These are phyloP conservation scores for Ispidina lecontei DNA, from an alignment of 2,797 vertebrate genomes.

Conservation along the genomic window DNA sequence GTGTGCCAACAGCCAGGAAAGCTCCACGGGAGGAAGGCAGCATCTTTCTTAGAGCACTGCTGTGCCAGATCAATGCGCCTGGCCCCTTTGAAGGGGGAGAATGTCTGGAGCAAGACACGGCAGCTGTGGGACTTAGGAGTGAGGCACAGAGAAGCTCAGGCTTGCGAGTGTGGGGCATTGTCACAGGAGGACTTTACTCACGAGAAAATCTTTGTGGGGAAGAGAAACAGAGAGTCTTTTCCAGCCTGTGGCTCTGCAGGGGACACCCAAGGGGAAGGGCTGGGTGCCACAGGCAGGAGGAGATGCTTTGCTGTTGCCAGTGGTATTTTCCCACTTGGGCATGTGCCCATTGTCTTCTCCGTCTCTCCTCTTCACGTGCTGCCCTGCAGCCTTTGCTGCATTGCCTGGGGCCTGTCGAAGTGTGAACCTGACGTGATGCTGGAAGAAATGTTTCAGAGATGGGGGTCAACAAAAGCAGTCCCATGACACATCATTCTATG, in stretches of 20 bases:
- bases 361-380: fast-evolving
- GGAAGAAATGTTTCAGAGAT: background rate
- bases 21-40: background rate
- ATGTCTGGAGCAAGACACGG: background rate
- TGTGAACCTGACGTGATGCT: fast-evolving
- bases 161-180: fast-evolving
- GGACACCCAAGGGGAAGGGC: background rate
- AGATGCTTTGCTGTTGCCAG: background rate
- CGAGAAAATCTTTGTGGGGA: fast-evolving
- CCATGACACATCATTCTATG: fast-evolving
- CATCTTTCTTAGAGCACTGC: background rate
- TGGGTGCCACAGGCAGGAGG: fast-evolving
- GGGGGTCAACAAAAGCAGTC: background rate
- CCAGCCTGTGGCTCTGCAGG: background rate
- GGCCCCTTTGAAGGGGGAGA: background rate
- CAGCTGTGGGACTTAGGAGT: fast-evolving
- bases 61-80: fast-evolving
- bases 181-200: background rate
- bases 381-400: background rate
- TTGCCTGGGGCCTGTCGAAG: background rate
- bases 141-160: background rate
- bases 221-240: background rate
- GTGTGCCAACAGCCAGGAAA: background rate
- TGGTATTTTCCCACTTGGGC: background rate
- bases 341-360: background rate